phyloP scores from a whole-genome alignment of 2,888 invertebrate genomes.

The Diplazon laetatorius region DNA sequence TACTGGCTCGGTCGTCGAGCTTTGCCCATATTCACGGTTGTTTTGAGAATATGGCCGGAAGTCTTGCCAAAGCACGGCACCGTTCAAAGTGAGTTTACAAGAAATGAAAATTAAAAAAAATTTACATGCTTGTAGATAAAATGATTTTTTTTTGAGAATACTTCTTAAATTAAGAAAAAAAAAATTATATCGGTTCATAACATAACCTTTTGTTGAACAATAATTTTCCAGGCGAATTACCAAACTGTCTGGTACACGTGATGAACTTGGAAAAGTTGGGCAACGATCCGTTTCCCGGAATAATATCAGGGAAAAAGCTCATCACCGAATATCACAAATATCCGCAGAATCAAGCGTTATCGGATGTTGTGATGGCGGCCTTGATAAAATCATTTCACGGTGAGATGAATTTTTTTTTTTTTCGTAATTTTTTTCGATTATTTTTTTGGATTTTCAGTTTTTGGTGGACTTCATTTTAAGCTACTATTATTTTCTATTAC shows the following conservation, averaged over 20 bases:
- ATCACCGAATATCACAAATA: slow-evolving; percentile 81
- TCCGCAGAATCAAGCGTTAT: slow-evolving; percentile 74
- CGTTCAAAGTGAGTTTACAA: slow-evolving; percentile 68
- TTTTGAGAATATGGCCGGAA: slow-evolving; percentile 83
- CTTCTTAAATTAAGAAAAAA: too few relatives aligned
- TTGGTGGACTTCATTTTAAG: background rate
- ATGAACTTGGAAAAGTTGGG: slow-evolving; percentile 72
- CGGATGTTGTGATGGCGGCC: slow-evolving; percentile 75
- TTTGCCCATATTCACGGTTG: slow-evolving; percentile 76
- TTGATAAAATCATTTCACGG: slow-evolving; percentile 78
- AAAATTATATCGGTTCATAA: too few relatives aligned
- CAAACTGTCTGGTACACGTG: slow-evolving; percentile 80
- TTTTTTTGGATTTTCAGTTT: too few relatives aligned
- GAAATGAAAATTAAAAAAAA: background rate
- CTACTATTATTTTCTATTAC: too few relatives aligned
- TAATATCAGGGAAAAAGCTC: slow-evolving; percentile 76
- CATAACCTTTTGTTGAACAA: background rate
- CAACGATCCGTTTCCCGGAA: slow-evolving; percentile 75
- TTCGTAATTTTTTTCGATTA: background rate
- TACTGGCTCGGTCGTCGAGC: slow-evolving; percentile 81
- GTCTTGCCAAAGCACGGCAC: slow-evolving; percentile 79
- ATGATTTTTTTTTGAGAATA: too few relatives aligned
- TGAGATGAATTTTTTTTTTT: slow-evolving; percentile 67
- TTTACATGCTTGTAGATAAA: too few relatives aligned
- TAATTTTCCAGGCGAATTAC: slow-evolving; percentile 78